Base-by-base conservation (phyloP, 2,888 invertebrate genomes). In the Cecidostiba fungosa region DNA sequence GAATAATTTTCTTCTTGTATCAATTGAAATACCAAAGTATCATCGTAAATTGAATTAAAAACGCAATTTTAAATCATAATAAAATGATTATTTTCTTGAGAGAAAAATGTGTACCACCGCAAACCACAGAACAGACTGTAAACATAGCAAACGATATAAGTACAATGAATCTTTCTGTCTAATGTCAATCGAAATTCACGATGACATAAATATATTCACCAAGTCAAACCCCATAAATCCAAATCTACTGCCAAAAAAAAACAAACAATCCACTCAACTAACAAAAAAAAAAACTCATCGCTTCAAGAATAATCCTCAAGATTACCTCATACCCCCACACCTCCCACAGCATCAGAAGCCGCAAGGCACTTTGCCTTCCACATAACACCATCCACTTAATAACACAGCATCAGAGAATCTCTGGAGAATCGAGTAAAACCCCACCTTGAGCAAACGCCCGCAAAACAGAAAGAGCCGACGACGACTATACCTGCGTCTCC, bases 321-420 rank as follows among this genome's bases (percentile, higher is more conserved):
- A 59, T 50, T n/a, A 59, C n/a, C 54, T 19, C 54, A 54, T 54
- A 54, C 5, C n/a, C 16, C 32, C 69, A 36, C 70, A 36, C 32
- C 70, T 70, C 36, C 29, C 32, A 69, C 4, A 32, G 14, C 29
- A 26, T 26, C 26, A 62, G 10, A 26, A 19, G 54, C 54, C 54
- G 19, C n/a, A 0, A 59, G 50, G 50, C 50, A 50, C 70, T 70
- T n/a, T 70, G 2, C 70, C 70, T 19, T 59, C 54, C 54, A 59
- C 54, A 59, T 59, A 59, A 19, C 54, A 59, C 54, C 54, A 59
- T 59, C 54, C 54, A 59, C 54, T 59, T 59, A 59, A 59, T 59
- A 59, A 59, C 23, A n/a, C 54, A n/a, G 54, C n/a, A n/a, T n/a
- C 54, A 16, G n/a, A n/a, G 54, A 59, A n/a, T 59, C 54, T 59